These are phyloP conservation scores for Drosophila santomea DNA, from an alignment of 1,140 invertebrate genomes.

Conservation along the genomic window DNA sequence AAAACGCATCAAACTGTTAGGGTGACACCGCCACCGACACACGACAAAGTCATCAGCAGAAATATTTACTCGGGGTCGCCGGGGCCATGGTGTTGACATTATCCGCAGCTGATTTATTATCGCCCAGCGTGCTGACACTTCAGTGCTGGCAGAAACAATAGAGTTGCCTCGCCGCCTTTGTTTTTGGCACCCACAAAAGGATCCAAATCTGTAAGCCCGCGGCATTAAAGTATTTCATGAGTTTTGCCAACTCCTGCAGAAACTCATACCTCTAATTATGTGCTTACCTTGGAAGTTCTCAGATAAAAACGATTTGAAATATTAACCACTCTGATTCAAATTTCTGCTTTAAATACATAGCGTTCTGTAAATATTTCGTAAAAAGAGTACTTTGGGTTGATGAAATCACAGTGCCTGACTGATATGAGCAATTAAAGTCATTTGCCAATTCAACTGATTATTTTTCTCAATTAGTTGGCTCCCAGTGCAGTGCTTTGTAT, in stretches of 20 bases:
- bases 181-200: not conserved
- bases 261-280: conserved; percentile 23
- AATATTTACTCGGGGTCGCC: conserved; percentile 23
- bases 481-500: not conserved
- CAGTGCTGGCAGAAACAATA: conserved; percentile 58
- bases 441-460: not conserved
- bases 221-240: conserved; percentile 32
- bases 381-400: too few relatives aligned
- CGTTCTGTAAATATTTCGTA: too few relatives aligned
- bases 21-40: conserved; percentile 50
- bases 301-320: not conserved
- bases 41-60: conserved; percentile 63
- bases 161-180: conserved; percentile 19
- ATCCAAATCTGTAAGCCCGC: conserved; percentile 19
- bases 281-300: conserved; percentile 12
- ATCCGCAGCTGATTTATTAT: conserved; percentile 75
- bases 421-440: not conserved
- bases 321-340: too few relatives aligned
- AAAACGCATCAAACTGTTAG: conserved; percentile 75
- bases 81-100: conserved; percentile 62
- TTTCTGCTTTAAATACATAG: too few relatives aligned
- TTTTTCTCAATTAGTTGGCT: not conserved
- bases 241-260: not conserved
- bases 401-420: too few relatives aligned
- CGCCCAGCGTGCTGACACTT: conserved; percentile 64